A percentile compares a stretch with the other conserved stretches of the same genome.
phyloP scores from a whole-genome alignment of 2,113 vertebrate species.

The Psittacula cyanocephala region DNA sequence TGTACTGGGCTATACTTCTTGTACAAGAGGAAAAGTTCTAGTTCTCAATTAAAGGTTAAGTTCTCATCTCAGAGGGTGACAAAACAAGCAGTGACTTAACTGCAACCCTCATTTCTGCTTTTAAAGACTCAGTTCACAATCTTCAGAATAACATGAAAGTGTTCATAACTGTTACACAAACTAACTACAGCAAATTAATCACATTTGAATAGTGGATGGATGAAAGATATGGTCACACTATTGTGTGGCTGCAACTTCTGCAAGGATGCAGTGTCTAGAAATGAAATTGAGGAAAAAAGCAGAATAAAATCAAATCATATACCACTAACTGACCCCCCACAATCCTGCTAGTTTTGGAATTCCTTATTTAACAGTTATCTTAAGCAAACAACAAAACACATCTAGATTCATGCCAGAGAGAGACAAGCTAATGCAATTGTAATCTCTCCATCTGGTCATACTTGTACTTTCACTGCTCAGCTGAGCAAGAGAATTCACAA shows the following conservation, averaged over 20 bases:
- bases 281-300: neutral
- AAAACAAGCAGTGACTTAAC: neutral
- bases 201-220: neutral
- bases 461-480: neutral
- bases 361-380: neutral
- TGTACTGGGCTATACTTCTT: neutral
- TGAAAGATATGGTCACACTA: neutral
- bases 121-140: neutral
- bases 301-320: neutral
- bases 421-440: neutral
- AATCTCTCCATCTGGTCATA: neutral
- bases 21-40: neutral
- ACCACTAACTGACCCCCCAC: neutral
- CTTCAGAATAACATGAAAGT: neutral
- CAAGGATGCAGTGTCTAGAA: neutral
- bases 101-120: neutral
- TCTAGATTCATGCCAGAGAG: neutral
- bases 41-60: neutral
- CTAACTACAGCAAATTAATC: neutral
- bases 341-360: neutral
- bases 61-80: neutral
- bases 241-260: neutral
- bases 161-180: neutral
- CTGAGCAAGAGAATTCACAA: neutral
- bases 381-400: neutral